Conservation (phyloP, 2,888 invertebrate species). For the Limnephilus lunatus region DNA sequence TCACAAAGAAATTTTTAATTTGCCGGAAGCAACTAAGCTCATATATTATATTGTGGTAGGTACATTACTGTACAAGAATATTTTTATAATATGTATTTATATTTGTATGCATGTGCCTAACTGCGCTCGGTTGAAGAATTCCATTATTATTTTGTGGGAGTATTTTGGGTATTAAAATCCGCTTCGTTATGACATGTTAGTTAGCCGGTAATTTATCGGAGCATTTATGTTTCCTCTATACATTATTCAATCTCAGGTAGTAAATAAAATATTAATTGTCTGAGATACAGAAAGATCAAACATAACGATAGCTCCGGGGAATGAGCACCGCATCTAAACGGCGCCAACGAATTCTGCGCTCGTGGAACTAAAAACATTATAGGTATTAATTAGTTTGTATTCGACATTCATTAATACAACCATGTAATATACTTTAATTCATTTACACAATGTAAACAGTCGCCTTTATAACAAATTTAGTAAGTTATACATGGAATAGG, state of each 20-base stretch:
- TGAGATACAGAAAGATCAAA: slow-evolving; percentile 41
- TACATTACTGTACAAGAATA: too few species aligned
- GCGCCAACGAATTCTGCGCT: slow-evolving; percentile 22
- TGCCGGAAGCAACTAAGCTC: background rate
- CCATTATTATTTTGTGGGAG: background rate
- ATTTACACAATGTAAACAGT: background rate
- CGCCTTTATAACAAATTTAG: background rate
- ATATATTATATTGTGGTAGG: background rate
- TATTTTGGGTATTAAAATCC: slow-evolving; percentile 16
- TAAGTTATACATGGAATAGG: background rate
- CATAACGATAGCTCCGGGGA: slow-evolving; percentile 35
- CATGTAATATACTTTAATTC: background rate
- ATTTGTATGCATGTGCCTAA: background rate
- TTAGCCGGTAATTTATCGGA: slow-evolving; percentile 27
- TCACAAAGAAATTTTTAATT: background rate
- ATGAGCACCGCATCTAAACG: background rate
- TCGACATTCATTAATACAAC: background rate
- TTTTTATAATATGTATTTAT: background rate
- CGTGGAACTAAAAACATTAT: background rate
- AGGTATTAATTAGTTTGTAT: background rate
- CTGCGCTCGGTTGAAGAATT: background rate
- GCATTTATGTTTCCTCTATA: slow-evolving; percentile 34
- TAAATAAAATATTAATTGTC: slow-evolving; percentile 34
- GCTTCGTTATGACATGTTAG: slow-evolving; percentile 35
- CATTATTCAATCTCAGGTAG: slow-evolving; percentile 31